Base-by-base conservation (phyloP, 2,113 vertebrate species). In the Sylvietta virens region DNA sequence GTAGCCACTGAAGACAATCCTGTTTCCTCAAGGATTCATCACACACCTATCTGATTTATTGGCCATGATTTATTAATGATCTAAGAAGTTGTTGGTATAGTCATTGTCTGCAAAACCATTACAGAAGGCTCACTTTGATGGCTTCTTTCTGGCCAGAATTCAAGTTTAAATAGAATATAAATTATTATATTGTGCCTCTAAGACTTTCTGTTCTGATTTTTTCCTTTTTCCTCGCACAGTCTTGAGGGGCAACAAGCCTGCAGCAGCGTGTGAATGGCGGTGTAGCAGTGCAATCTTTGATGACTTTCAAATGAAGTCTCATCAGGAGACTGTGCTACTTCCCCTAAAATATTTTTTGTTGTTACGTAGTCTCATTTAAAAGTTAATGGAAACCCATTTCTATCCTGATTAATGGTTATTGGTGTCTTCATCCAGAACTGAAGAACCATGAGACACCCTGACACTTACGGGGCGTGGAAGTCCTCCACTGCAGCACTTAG, bases 391-490 rank as follows among this genome's bases (percentile, higher is more conserved):
- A 23, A 70, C 21, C 2, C 2, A 15, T 62, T 93, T 94, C 30
- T 82, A 24, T 15, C 13, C 33, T 42, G 15, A 47, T 45, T 24
- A 27, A 18, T 44, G 4, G 3, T 56, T 44, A 28, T 19, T 23
- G 9, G 4, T 69, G 57, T 62, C 22, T 81, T 90, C 40, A 27
- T 42, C 15, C 21, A 79, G 73, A 66, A 56, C 20, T 64, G 53
- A 77, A 76, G n/a, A 62, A 50, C 9, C 20, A 19, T 24, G 44
- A 81, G 39, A 45, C 12, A 50, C 3, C 4, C 15, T 81, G 56
- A 66, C 15, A n/a, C 28, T 44, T 53, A 15, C 0, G 0, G 31
- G 45, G 4, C 2, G 0, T 54, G 30, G 15, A 81, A 79, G 12
- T 79, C 24, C 30, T 81, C 40, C 51, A 62, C 19, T 81, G 67